Evolutionary conservation across 2,113 vertebrate genomes (phyloP).

Genomic region (Ailuropoda melanoleuca): DNA sequence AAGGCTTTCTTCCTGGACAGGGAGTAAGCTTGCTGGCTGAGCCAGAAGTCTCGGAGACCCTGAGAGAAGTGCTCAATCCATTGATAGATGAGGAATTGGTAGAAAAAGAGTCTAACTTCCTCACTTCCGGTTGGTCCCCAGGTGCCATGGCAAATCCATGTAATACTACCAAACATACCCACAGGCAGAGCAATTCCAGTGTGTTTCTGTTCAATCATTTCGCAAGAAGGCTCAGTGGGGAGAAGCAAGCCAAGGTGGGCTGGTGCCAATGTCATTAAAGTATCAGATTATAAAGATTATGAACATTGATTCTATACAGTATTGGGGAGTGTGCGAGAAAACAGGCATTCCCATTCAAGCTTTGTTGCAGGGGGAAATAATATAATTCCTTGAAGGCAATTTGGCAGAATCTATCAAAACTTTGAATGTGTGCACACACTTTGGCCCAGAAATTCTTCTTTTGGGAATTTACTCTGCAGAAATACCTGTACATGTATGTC

Average conservation of each 20-base stretch:
- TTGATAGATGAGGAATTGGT: background rate
- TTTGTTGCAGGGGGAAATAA: background rate
- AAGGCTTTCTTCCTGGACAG: background rate
- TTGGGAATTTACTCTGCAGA: background rate
- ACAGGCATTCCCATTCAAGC: background rate
- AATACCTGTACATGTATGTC: background rate
- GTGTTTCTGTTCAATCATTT: background rate
- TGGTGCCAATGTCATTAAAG: background rate
- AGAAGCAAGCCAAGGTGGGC: background rate
- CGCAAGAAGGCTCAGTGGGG: background rate
- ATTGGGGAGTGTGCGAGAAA: background rate
- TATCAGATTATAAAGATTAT: background rate
- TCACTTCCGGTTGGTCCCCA: background rate
- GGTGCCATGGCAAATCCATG: background rate
- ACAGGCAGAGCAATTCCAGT: background rate
- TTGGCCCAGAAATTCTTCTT: slow-evolving; percentile 18
- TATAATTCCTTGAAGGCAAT: slow-evolving; percentile 19
- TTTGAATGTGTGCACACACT: background rate
- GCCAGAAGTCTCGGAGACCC: background rate
- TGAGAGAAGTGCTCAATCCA: background rate
- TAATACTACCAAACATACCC: background rate
- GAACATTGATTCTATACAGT: background rate
- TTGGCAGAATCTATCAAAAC: background rate
- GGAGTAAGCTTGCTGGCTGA: background rate
- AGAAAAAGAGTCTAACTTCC: background rate